Base-by-base conservation (phyloP, 2,888 invertebrate species). In the Scaptomyza caliginosa region DNA sequence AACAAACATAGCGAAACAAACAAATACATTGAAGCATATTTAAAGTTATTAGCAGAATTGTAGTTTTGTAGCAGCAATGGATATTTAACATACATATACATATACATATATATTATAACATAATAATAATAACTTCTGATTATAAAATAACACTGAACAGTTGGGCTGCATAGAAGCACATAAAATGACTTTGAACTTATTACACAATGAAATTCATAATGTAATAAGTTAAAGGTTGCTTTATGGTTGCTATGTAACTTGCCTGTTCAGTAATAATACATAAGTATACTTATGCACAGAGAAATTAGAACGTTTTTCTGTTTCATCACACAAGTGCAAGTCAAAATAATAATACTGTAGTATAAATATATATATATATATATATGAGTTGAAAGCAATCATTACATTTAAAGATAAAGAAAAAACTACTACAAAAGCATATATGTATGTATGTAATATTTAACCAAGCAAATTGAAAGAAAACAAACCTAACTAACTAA, bases 321-420 rank as follows among this genome's bases (percentile, higher is more conserved):
- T 55, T 62, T 46, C 28, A 11, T 39, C 39, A 55, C 38, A 19
- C 39, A 58, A 49, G 39, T 70, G 65, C 46, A 67, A 67, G 40
- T 54, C 59, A 50, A 43, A 32, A 55, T 46, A 50, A 49, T 46
- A 45, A 39, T 26, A 39, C n/a, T n/a, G 46, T 28, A 34, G 26
- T 23, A 34, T 13, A 24, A 13, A 58, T 10, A 43, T 55, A 26
- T 59, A 51, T 68, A 40, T 68, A 74, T 40, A 72, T 40, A 56
- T 64, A 75, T 75, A 79, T 81, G 77, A 86, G 80, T 86, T 80
- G 74, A 80, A 80, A 80, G 86, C 80, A 80, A 80, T 80, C 80
- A 80, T 86, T 86, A 80, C 63, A 80, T 70, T 86, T 86, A 80
- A 85, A 67, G 43, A 56, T 49, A 30, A 52, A 67, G 43, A 56